phyloP scores from a whole-genome alignment of 2,797 vertebrate genomes.

The Gymnothorax javanicus region DNA sequence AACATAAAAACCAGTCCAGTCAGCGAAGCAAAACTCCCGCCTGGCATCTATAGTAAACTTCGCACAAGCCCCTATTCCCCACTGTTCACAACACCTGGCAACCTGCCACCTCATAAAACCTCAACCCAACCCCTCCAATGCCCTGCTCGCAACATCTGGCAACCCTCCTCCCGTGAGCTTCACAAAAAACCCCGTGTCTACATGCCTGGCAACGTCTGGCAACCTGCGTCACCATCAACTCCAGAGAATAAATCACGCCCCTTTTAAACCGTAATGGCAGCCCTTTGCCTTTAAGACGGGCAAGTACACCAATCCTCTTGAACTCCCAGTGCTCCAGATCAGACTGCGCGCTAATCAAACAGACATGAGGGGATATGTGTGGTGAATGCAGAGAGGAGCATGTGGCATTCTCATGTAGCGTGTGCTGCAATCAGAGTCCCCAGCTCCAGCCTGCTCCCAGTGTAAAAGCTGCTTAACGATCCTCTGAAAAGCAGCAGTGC shows the following conservation, averaged over 20 bases:
- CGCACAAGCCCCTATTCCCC: not conserved
- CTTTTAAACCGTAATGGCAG: not conserved
- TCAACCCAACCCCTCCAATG: too few relatives aligned
- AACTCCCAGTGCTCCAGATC: not conserved
- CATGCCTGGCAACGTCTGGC: not conserved
- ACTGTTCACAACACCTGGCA: not conserved
- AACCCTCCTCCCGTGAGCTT: not conserved
- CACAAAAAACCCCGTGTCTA: not conserved
- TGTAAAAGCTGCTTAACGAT: not conserved
- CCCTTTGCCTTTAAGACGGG: not conserved
- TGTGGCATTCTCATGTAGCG: not conserved
- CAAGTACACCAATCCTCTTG: not conserved
- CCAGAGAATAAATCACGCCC: not conserved
- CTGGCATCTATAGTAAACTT: not conserved
- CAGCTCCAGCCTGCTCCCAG: not conserved
- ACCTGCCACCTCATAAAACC: not conserved
- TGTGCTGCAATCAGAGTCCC: not conserved
- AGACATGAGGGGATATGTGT: not conserved
- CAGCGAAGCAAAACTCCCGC: not conserved
- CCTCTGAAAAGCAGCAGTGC: not conserved
- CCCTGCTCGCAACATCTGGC: not conserved
- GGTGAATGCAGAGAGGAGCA: not conserved
- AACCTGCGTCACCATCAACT: not conserved
- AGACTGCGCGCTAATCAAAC: not conserved
- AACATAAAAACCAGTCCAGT: not conserved